Base-by-base conservation (phyloP, 2,888 invertebrate species). In the Pogonocherus hispidulus region DNA sequence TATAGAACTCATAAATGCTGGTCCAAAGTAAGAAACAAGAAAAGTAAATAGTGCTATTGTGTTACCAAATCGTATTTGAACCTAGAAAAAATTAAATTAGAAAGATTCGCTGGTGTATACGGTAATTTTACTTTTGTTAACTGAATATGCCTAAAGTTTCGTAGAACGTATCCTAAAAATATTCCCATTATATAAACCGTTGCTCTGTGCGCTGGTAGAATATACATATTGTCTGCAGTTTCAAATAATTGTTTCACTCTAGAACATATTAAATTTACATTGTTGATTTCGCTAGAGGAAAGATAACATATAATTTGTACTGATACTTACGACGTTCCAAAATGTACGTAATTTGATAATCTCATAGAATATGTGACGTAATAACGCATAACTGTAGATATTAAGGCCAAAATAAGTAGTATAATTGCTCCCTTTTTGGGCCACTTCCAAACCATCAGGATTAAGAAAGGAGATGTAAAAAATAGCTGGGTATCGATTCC, bases 401-500 rank as follows among this genome's bases (percentile, higher is more conserved):
- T 75, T 0, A 84, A 76, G 11, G 89, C 90, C 18, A 90, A 72
- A 6, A 80, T 1, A 84, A 69, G 67, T 3, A 92, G 82, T 0
- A 86, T 65, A 2, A 85, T 49, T 1, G 87, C 76, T 5, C 90
- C 91, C 44, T 84, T 85, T 69, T 86, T 87, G 1, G 90, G 91
- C 87, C 88, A 90, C 74, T 88, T 90, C 88, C 90, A 91, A 16
- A 92, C 78, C 1, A 87, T 63, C 49, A 87, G 83, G 2, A 91
- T 87, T 78, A 91, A 83, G 5, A 91, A 75, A 0, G 92, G 92
- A 0, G 91, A 90, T 16, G 89, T 77, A 0, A 88, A 86, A 79
- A 92, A 92, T 19, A 92, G 82, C 82, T 92, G 91, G 0, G 91
- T 92, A 77, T 92, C 92, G 70, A 92, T 92, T 35, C 92, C 92